Conservation (phyloP, 2,113 vertebrate genomes). For the Cervus canadensis region DNA sequence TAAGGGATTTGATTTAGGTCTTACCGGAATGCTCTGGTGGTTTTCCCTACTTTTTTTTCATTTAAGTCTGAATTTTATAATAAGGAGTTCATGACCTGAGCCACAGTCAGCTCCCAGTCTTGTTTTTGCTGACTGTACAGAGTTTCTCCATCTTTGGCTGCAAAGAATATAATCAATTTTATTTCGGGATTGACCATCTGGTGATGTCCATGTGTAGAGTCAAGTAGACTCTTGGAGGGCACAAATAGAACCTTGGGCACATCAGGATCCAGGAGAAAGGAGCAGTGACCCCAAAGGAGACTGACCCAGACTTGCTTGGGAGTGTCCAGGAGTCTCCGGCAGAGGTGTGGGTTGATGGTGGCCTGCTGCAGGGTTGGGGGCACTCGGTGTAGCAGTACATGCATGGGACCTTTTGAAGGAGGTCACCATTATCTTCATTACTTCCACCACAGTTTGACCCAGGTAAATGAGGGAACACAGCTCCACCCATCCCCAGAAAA, state of each 20-base stretch:
- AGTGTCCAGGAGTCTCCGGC: not conserved
- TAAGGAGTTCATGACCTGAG: not conserved
- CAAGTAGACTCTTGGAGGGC: not conserved
- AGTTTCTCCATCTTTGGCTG: not conserved
- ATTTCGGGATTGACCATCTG: not conserved
- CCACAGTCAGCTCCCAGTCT: not conserved
- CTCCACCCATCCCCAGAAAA: not conserved
- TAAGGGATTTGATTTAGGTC: not conserved
- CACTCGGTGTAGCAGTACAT: not conserved
- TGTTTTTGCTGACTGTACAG: not conserved
- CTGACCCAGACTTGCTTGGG: not conserved
- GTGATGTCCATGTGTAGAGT: not conserved
- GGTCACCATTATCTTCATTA: rapidly evolving
- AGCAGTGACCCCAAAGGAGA: not conserved
- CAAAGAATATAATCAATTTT: not conserved
- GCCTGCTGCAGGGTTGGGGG: not conserved
- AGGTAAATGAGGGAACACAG: not conserved
- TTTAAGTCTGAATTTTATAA: not conserved
- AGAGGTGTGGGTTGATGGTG: not conserved
- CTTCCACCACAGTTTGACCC: not conserved
- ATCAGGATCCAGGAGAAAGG: not conserved
- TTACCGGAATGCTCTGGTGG: not conserved
- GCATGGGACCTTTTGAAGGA: not conserved
- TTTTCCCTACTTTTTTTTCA: not conserved
- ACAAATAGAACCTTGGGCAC: not conserved